These are phyloP conservation scores for Frieseomelitta varia DNA, from an alignment of 1,140 invertebrate species.

Conservation along the genomic window DNA sequence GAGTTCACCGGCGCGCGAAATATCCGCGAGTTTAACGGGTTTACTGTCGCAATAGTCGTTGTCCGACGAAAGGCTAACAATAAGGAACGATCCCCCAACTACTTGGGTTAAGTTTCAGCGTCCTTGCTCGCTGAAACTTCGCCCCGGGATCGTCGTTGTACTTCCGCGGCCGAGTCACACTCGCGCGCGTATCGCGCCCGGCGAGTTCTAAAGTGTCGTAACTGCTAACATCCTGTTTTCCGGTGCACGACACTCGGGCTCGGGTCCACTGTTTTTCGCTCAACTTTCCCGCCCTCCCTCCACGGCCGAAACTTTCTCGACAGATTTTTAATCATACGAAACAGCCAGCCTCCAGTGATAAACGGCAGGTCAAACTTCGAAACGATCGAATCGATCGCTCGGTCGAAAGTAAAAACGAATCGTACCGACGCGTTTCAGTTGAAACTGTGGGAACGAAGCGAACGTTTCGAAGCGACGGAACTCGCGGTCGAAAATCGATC, in stretches of 20 bases:
- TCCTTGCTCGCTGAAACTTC: conserved; percentile 70
- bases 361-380: too few species aligned
- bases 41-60: conserved; percentile 60
- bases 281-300: not conserved
- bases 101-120: conserved; percentile 76
- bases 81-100: conserved; percentile 71
- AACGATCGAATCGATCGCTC: too few species aligned
- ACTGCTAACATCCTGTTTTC: conserved; percentile 65
- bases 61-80: conserved; percentile 72
- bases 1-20: conserved; percentile 33
- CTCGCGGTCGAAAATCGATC: conserved; percentile 6
- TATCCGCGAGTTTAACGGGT: conserved; percentile 61
- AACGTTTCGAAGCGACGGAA: not conserved
- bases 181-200: conserved; percentile 63
- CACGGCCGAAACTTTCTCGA: not conserved
- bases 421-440: too few species aligned
- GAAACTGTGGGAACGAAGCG: not conserved
- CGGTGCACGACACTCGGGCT: conserved; percentile 40
- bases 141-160: conserved; percentile 61
- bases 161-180: conserved; percentile 73
- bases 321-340: conserved; percentile 44
- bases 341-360: not conserved
- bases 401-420: too few species aligned
- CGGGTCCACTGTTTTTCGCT: conserved; percentile 29
- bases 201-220: conserved; percentile 69